Conservation (phyloP, 2,888 invertebrate genomes). For the Alcis repandata region DNA sequence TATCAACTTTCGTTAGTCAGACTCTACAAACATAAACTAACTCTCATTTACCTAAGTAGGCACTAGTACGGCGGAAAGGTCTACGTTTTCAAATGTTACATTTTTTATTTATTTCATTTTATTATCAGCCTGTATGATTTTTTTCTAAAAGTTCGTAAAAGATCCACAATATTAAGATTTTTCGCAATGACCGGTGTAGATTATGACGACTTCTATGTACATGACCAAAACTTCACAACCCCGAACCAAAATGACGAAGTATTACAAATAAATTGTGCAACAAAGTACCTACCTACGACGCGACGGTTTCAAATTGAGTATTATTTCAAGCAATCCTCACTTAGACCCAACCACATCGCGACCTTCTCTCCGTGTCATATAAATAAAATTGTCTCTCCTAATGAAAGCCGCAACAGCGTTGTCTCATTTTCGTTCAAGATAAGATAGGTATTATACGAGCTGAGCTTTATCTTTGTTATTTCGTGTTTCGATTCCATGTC, state of each 20-base stretch:
- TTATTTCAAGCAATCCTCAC: conserved; percentile 5
- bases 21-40: no score
- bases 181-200: no score
- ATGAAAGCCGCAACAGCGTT: conserved; percentile 28
- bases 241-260: background rate
- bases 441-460: conserved; percentile 9
- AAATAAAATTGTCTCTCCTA: conserved; percentile 27
- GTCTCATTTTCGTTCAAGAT: conserved; percentile 13
- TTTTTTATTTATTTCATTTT: no score
- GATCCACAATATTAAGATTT: no score
- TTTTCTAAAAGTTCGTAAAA: no score
- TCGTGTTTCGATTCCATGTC: conserved; percentile 6
- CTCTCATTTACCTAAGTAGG: no score
- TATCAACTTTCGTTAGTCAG: no score
- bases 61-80: no score
- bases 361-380: conserved; percentile 17
- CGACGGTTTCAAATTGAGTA: conserved; percentile 3
- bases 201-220: no score
- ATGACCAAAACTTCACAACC: background rate
- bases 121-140: no score
- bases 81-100: no score
- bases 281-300: background rate
- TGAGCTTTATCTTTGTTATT: conserved; percentile 3
- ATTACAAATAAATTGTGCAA: conserved; percentile 1
- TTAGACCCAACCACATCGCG: conserved; percentile 16